phyloP scores from a whole-genome alignment of 2,888 invertebrate genomes.

The Plagodis dolabraria region DNA sequence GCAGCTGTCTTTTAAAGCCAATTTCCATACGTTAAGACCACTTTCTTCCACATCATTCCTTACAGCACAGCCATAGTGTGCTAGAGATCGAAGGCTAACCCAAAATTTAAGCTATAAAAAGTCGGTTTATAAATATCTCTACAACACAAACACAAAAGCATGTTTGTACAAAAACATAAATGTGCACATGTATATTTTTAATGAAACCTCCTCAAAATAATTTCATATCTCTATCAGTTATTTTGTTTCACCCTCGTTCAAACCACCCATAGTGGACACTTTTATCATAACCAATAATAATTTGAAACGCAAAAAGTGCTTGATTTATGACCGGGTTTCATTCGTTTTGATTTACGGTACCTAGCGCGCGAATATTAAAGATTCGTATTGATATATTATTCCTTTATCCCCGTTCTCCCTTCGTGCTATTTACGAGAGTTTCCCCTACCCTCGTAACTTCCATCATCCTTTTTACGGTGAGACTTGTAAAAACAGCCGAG shows the following conservation, averaged over 20 bases:
- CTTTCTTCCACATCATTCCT: too few species aligned
- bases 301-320: constrained; percentile 58
- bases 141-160: too few species aligned
- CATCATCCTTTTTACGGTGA: constrained; percentile 77
- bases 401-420: constrained; percentile 82
- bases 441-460: constrained; percentile 81
- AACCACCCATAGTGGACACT: constrained; percentile 22
- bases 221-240: constrained; percentile 12
- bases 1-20: too few species aligned
- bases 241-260: constrained; percentile 7
- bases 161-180: too few species aligned
- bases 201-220: too few species aligned
- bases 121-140: too few species aligned
- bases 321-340: constrained; percentile 78
- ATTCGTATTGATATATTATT: constrained; percentile 85
- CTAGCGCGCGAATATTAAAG: constrained; percentile 81
- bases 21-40: too few species aligned
- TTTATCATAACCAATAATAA: constrained; percentile 45
- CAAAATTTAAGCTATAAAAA: too few species aligned
- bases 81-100: too few species aligned
- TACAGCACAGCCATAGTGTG: too few species aligned
- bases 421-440: constrained; percentile 80
- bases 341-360: constrained; percentile 81
- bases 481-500: constrained; percentile 75
- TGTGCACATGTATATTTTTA: too few species aligned